phyloP scores from a whole-genome alignment of 2,113 vertebrate species.

The Perognathus longimembris region DNA sequence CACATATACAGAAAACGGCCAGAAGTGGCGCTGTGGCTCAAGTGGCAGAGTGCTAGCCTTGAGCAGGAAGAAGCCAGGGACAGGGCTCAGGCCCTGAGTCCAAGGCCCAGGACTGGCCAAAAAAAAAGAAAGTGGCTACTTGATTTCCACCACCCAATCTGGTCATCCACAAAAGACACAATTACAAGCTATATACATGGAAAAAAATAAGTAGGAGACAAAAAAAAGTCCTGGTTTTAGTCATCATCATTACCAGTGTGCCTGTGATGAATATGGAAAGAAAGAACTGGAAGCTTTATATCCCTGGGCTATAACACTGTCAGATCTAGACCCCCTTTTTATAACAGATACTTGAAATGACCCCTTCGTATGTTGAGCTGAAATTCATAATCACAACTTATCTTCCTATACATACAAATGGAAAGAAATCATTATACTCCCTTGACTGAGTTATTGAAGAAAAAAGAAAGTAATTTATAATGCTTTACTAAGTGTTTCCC shows the following conservation, averaged over 20 bases:
- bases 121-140: background rate
- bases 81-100: too few relatives aligned
- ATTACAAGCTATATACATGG: background rate
- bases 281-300: background rate
- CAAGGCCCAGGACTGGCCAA: too few relatives aligned
- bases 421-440: background rate
- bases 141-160: background rate
- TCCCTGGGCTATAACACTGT: rapidly evolving
- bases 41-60: too few relatives aligned
- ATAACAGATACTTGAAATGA: background rate
- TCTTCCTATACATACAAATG: background rate
- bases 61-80: too few relatives aligned
- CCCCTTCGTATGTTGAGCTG: background rate
- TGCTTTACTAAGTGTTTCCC: background rate
- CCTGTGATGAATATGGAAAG: background rate
- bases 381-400: background rate
- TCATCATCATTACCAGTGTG: background rate
- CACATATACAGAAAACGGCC: too few relatives aligned
- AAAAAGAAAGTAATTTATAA: background rate
- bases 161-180: background rate
- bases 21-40: too few relatives aligned
- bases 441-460: background rate
- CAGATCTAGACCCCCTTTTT: too few relatives aligned
- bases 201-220: background rate
- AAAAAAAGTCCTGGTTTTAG: background rate